A percentile compares a stretch with the other conserved stretches of the same genome.
phyloP scores from a whole-genome alignment of 2,113 vertebrate species.

The Recurvirostra avosetta region DNA sequence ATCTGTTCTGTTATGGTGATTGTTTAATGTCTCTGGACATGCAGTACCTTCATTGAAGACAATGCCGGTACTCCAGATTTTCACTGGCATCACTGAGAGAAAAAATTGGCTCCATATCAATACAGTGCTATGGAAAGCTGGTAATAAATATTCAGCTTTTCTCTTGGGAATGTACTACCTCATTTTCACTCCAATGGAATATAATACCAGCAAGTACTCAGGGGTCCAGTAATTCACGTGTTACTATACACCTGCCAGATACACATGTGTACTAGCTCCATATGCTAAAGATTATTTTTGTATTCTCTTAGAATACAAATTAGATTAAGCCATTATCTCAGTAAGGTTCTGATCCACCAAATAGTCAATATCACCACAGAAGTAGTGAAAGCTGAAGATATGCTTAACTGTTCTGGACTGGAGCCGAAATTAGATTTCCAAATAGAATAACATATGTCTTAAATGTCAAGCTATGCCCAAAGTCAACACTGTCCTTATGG shows the following conservation, averaged over 20 bases:
- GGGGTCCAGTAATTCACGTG: background rate
- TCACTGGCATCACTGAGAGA: background rate
- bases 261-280: background rate
- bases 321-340: background rate
- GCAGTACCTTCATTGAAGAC: background rate
- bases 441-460: conserved; percentile 1
- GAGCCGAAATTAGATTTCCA: background rate
- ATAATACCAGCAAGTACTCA: background rate
- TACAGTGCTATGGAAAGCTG: background rate
- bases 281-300: background rate
- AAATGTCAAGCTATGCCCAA: background rate
- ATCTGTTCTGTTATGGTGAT: background rate
- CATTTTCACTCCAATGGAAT: background rate
- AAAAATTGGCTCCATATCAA: background rate
- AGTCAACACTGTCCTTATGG: background rate
- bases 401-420: background rate
- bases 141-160: conserved; percentile 3
- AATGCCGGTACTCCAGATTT: background rate
- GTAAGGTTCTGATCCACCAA: background rate
- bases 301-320: background rate
- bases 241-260: background rate
- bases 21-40: background rate
- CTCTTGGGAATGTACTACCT: background rate
- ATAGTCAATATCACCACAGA: background rate
- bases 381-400: background rate